A percentile compares a stretch with the other conserved stretches of the same genome.
Conservation (phyloP, 2,888 invertebrate genomes). For the Gasteruption jaculator region DNA sequence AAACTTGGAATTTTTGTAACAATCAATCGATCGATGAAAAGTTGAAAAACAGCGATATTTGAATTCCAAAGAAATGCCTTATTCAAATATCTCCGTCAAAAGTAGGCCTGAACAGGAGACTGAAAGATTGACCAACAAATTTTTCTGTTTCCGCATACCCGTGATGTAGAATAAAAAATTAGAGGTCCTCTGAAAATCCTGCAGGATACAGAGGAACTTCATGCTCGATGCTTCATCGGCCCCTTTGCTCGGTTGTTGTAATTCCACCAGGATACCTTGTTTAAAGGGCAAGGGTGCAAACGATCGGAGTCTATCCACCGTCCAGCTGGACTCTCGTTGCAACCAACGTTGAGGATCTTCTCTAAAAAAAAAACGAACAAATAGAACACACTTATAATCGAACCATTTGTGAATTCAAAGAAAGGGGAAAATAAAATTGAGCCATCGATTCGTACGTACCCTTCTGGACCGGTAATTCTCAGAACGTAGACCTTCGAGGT, state of each 20-base stretch:
- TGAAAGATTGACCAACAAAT: background rate
- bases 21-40: too few species aligned
- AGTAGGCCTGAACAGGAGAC: too few species aligned
- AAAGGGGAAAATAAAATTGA: too few species aligned
- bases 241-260: conserved; percentile 49
- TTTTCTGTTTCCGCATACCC: conserved; percentile 45
- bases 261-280: conserved; percentile 53
- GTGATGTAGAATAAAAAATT: conserved; percentile 54
- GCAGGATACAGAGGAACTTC: conserved; percentile 49
- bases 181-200: conserved; percentile 55
- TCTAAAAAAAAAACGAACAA: conserved; percentile 30
- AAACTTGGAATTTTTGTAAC: background rate
- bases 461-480: conserved; percentile 52
- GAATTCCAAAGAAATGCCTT: conserved; percentile 1
- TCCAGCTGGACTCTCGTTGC: conserved; percentile 51
- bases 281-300: conserved; percentile 57
- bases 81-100: background rate
- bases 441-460: too few species aligned
- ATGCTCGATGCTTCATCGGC: conserved; percentile 37
- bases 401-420: background rate
- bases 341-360: conserved; percentile 58
- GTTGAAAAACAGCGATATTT: conserved; percentile 4
- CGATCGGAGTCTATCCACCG: conserved; percentile 51
- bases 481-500: conserved; percentile 56
- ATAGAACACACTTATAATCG: too few species aligned